phyloP scores from a whole-genome alignment of 2,888 invertebrate genomes.

The Spilosoma lubricipeda region DNA sequence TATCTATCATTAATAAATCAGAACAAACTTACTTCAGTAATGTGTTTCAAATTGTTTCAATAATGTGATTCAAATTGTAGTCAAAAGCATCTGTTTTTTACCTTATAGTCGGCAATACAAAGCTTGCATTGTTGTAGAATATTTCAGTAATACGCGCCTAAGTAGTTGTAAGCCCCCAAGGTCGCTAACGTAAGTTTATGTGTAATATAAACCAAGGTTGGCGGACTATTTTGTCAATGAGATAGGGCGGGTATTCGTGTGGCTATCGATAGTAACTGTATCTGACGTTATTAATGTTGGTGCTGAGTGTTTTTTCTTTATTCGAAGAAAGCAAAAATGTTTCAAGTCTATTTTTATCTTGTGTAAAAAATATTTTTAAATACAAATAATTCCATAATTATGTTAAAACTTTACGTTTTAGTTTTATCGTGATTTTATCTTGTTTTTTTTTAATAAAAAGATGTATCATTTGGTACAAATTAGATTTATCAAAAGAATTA shows the following conservation, averaged over 20 bases:
- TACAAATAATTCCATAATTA: too few relatives aligned
- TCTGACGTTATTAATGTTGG: constrained; percentile 45
- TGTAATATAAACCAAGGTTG: constrained; percentile 64
- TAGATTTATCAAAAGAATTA: too few relatives aligned
- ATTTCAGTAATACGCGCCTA: constrained; percentile 19
- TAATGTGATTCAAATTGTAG: not conserved
- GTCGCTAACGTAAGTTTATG: constrained; percentile 59
- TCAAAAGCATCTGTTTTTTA: not conserved
- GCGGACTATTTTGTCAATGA: constrained; percentile 65
- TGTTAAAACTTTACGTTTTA: too few relatives aligned
- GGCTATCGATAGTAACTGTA: constrained; percentile 39
- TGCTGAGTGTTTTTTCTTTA: constrained; percentile 24
- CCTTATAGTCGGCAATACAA: not conserved
- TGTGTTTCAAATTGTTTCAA: constrained; percentile 1
- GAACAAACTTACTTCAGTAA: not conserved
- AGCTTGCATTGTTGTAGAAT: not conserved
- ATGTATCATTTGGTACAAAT: too few relatives aligned
- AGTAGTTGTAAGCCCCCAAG: constrained; percentile 51
- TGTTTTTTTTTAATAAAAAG: too few relatives aligned
- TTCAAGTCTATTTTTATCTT: not conserved
- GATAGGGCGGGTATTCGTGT: constrained; percentile 54
- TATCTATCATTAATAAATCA: not conserved
- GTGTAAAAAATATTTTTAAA: not conserved
- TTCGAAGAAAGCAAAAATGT: not conserved
- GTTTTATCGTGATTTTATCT: not conserved